Evolutionary conservation across 2,888 invertebrate genomes (phyloP).

Genomic region (Lumbricus terrestris): DNA sequence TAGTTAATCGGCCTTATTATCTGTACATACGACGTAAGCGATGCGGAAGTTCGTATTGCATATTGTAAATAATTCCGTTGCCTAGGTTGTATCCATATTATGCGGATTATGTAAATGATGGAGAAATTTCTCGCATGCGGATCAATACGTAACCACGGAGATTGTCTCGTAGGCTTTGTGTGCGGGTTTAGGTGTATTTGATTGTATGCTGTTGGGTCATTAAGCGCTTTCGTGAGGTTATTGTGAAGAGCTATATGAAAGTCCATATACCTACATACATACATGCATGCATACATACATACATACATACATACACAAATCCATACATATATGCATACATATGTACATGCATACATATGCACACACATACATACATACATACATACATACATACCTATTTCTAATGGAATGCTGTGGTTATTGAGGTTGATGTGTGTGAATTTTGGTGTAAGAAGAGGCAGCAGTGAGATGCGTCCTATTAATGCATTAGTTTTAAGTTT

Average conservation of each 20-base stretch:
- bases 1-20: neutral
- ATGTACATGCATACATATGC: too few relatives aligned
- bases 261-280: too few relatives aligned
- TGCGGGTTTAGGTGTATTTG: neutral
- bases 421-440: neutral
- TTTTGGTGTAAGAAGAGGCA: neutral
- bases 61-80: neutral
- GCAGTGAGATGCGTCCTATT: neutral
- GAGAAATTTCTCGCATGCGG: neutral
- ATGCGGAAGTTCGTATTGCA: neutral
- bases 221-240: too few relatives aligned
- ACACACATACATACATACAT: too few relatives aligned
- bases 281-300: too few relatives aligned
- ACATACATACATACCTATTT: too few relatives aligned
- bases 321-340: too few relatives aligned
- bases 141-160: neutral
- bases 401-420: neutral
- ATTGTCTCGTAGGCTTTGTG: neutral
- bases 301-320: too few relatives aligned
- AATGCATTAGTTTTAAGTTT: neutral
- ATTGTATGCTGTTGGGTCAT: neutral
- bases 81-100: neutral
- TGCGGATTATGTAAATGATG: neutral
- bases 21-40: neutral
- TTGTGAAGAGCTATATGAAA: too few relatives aligned